phyloP scores from a whole-genome alignment of 1,140 invertebrate species.

The silkworm (Bombyx mori) region ASM3026992v2 NC_085130.1:7617001-7617500 shows the following conservation, averaged over 20 bases:
- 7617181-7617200: slow-evolving; percentile 26
- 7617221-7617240: slow-evolving; percentile 11
- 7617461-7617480: slow-evolving; percentile 49
- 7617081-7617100: slow-evolving; percentile 17
- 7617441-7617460: slow-evolving; percentile 42
- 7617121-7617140: not conserved
- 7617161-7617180: not conserved
- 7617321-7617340: slow-evolving; percentile 50
- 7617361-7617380: slow-evolving; percentile 43
- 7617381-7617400: slow-evolving; percentile 32
- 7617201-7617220: slow-evolving; percentile 8
- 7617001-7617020: slow-evolving; percentile 21
- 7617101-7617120: slow-evolving; percentile 10
- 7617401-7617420: slow-evolving; percentile 29
- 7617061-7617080: slow-evolving; percentile 15
- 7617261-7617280: slow-evolving; percentile 12
- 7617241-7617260: slow-evolving; percentile 8
- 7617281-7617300: slow-evolving; percentile 53
- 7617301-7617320: slow-evolving; percentile 31
- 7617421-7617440: slow-evolving; percentile 44
- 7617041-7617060: slow-evolving; percentile 21
- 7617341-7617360: slow-evolving; percentile 38
- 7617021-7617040: slow-evolving; percentile 43
- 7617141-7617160: not conserved
- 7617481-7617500: slow-evolving; percentile 60